These are phyloP conservation scores for Meghimatium bilineatum DNA, from an alignment of 2,888 invertebrate species.

Conservation along the genomic window DNA sequence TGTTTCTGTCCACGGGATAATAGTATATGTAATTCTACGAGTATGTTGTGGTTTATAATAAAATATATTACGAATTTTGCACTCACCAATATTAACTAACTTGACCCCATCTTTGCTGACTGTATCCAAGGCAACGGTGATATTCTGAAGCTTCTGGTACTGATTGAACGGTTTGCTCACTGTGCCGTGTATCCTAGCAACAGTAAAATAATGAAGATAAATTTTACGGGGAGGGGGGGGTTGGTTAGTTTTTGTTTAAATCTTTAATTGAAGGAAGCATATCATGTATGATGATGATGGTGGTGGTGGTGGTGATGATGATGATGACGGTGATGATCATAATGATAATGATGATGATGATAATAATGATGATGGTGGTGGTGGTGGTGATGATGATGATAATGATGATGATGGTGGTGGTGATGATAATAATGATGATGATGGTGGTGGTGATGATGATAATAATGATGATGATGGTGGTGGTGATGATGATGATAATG, in stretches of 20 bases:
- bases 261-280: too few relatives aligned
- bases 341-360: too few relatives aligned
- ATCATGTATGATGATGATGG: too few relatives aligned
- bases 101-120: constrained; percentile 97
- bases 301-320: too few relatives aligned
- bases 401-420: too few relatives aligned
- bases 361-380: neutral
- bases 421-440: neutral
- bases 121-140: constrained; percentile 93
- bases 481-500: neutral
- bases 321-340: too few relatives aligned
- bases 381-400: neutral
- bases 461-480: neutral
- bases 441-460: neutral
- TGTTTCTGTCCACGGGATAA: too few relatives aligned
- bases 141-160: constrained; percentile 97
- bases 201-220: neutral
- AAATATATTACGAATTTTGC: neutral
- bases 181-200: constrained; percentile 79
- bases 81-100: constrained; percentile 95
- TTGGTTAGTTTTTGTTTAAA: too few relatives aligned
- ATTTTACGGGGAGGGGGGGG: too few relatives aligned
- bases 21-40: too few relatives aligned
- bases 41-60: too few relatives aligned
- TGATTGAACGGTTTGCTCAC: constrained; percentile 91